Evolutionary conservation across 2,888 invertebrate genomes (phyloP).

Genomic region (Coelogynopora nodosa): DNA sequence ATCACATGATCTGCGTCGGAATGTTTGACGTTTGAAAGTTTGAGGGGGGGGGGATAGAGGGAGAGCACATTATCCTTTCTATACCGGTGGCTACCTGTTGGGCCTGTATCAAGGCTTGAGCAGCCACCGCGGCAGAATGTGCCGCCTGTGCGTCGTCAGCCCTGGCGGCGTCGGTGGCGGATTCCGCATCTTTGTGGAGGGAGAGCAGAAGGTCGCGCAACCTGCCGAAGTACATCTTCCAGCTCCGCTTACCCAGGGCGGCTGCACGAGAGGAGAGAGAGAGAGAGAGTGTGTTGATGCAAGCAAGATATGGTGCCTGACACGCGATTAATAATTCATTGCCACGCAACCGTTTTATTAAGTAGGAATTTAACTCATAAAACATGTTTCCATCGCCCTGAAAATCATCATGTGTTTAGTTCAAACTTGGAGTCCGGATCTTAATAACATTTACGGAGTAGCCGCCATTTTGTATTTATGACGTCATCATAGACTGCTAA

Average conservation of each 20-base stretch:
- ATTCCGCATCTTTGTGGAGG: conserved; percentile 43
- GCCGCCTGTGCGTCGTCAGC: conserved; percentile 36
- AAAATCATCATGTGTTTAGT: too few relatives aligned
- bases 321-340: too few relatives aligned
- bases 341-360: too few relatives aligned
- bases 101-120: not conserved
- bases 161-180: not conserved
- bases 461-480: too few relatives aligned
- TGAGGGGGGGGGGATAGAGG: not conserved
- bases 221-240: conserved; percentile 41
- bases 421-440: too few relatives aligned
- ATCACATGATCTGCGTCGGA: not conserved
- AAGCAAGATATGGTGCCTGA: too few relatives aligned
- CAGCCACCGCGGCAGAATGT: too few relatives aligned
- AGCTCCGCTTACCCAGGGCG: conserved; percentile 42
- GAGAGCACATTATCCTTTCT: not conserved
- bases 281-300: too few relatives aligned
- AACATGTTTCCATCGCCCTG: too few relatives aligned
- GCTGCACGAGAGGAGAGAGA: conserved; percentile 35
- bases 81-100: not conserved
- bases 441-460: too few relatives aligned
- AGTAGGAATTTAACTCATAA: too few relatives aligned
- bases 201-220: conserved; percentile 40
- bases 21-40: not conserved
- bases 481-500: too few relatives aligned